Conservation (phyloP, 1,140 invertebrate species). For the Formica selysi region DNA sequence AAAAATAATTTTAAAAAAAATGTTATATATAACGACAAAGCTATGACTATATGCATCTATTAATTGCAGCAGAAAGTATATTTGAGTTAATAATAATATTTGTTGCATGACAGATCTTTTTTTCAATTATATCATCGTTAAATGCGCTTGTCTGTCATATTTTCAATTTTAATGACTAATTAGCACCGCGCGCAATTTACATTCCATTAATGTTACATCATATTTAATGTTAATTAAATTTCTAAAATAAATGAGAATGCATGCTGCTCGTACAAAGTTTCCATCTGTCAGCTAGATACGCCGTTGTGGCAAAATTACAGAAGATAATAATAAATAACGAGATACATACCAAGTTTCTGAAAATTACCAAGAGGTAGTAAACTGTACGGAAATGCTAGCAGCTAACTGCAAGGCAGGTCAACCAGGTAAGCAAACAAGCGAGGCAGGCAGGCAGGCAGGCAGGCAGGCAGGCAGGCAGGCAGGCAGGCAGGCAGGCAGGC, state of each 20-base stretch:
- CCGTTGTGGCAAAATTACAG: slow-evolving; percentile 27
- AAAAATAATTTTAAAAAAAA: neutral
- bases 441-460: neutral
- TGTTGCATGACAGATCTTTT: neutral
- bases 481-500: neutral
- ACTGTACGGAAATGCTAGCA: neutral
- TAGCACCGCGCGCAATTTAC: neutral
- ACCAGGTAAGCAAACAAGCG: slow-evolving; percentile 33
- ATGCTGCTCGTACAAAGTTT: neutral
- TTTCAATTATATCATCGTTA: neutral
- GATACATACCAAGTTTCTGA: neutral
- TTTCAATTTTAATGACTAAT: slow-evolving; percentile 23
- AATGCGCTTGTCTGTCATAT: neutral
- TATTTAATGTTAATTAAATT: slow-evolving; percentile 9
- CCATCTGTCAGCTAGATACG: neutral
- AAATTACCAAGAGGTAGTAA: neutral
- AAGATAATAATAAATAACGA: slow-evolving; percentile 16
- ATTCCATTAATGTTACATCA: slow-evolving; percentile 10
- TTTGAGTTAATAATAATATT: neutral
- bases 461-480: neutral
- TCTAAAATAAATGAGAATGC: neutral
- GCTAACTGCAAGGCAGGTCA: neutral
- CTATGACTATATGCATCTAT: neutral
- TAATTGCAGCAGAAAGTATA: neutral
- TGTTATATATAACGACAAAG: neutral